These are phyloP conservation scores for Vandiemenella viatica DNA, from an alignment of 2,888 invertebrate genomes.

Conservation along the genomic window DNA sequence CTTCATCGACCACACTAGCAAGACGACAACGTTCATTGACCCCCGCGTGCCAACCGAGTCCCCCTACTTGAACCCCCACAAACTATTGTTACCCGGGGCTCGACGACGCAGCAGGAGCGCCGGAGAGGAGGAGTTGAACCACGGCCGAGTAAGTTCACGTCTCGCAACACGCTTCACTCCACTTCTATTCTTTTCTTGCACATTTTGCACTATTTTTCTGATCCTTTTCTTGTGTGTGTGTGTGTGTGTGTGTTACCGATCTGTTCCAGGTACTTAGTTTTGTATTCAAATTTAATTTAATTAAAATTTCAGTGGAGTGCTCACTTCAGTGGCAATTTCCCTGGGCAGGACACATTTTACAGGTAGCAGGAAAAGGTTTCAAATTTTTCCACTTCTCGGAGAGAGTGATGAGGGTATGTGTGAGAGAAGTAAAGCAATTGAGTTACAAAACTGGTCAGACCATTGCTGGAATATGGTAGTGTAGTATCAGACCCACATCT, in stretches of 20 bases:
- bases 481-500: no score
- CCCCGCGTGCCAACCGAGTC: constrained; percentile 84
- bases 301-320: no score
- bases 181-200: not conserved
- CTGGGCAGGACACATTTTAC: no score
- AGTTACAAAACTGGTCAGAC: no score
- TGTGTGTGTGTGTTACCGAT: no score
- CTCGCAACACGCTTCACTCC: not conserved
- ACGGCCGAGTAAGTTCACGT: constrained; percentile 7
- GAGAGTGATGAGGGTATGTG: no score
- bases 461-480: no score
- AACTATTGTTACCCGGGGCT: constrained; percentile 27
- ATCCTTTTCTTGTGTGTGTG: not conserved
- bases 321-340: no score
- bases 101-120: constrained; percentile 24
- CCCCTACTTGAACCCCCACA: constrained; percentile 36
- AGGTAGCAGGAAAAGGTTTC: no score
- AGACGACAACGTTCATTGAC: constrained; percentile 92
- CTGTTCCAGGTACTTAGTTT: no score
- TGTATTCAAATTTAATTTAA: not conserved
- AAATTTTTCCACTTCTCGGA: no score
- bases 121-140: constrained; percentile 22
- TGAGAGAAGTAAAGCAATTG: no score
- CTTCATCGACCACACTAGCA: constrained; percentile 89
- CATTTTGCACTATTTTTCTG: not conserved